A percentile compares a stretch with the other conserved stretches of the same genome.
Evolutionary conservation across 2,113 vertebrate genomes (phyloP).

Genomic region (Gnathonemus echidnorhynchus): DNA sequence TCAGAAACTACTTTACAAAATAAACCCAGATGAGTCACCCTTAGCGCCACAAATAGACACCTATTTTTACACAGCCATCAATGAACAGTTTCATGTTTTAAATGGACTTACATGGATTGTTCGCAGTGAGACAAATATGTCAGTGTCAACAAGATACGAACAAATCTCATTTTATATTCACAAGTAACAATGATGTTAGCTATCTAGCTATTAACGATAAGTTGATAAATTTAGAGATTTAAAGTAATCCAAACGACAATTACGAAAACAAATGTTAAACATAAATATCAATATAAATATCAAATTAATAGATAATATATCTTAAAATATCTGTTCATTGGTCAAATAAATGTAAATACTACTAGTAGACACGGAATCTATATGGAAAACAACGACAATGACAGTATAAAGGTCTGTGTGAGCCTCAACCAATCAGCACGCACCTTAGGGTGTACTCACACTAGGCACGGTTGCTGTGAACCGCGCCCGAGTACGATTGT

Average conservation of each 20-base stretch:
- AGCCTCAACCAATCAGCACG: background rate
- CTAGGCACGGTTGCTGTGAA: too few relatives aligned
- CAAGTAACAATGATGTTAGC: background rate
- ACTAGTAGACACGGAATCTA: background rate
- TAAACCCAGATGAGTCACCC: background rate
- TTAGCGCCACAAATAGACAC: background rate
- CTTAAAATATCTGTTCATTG: background rate
- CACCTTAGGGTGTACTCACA: too few relatives aligned
- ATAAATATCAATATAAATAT: background rate
- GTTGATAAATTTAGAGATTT: background rate
- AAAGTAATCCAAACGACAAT: background rate
- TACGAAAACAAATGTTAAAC: background rate
- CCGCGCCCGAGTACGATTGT: too few relatives aligned
- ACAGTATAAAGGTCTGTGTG: background rate
- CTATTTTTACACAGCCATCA: background rate
- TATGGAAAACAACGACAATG: background rate
- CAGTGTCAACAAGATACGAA: background rate
- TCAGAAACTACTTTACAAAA: background rate
- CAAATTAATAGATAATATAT: background rate
- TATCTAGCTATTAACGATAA: background rate
- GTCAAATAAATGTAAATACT: background rate
- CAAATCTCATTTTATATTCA: background rate
- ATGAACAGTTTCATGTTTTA: background rate
- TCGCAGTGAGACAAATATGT: background rate
- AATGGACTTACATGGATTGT: background rate